These are phyloP conservation scores for Pachymerium ferrugineum DNA, from an alignment of 2,888 invertebrate species.

Conservation along the genomic window DNA sequence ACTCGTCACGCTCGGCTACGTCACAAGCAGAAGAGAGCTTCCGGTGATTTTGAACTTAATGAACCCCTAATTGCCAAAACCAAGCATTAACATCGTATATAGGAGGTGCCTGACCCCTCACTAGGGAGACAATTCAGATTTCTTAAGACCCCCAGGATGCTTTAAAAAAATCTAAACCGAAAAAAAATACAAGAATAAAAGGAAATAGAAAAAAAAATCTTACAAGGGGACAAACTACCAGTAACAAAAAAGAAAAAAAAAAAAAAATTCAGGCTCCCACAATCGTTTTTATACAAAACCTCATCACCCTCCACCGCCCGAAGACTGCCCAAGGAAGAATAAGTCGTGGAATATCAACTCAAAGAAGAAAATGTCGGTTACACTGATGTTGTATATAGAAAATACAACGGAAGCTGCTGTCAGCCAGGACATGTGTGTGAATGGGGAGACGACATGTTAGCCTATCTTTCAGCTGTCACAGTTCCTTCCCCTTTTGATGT, in stretches of 20 bases:
- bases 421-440: slow-evolving; percentile 15
- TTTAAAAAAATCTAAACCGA: neutral
- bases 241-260: neutral
- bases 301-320: neutral
- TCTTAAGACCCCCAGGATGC: slow-evolving; percentile 24
- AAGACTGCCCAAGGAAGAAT: neutral
- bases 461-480: slow-evolving; percentile 23
- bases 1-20: slow-evolving; percentile 4
- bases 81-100: slow-evolving; percentile 23
- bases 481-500: neutral
- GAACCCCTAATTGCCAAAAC: slow-evolving; percentile 22
- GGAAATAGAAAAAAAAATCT: neutral
- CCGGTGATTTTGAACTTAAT: slow-evolving; percentile 27
- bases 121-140: slow-evolving; percentile 18
- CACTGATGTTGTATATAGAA: neutral
- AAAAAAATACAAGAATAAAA: neutral
- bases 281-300: slow-evolving; percentile 15
- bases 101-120: slow-evolving; percentile 11
- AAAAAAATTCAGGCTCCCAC: neutral
- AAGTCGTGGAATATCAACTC: slow-evolving; percentile 15
- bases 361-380: slow-evolving; percentile 18
- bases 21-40: neutral
- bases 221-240: neutral
- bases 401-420: slow-evolving; percentile 27
- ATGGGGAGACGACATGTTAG: slow-evolving; percentile 21